Conservation (phyloP, 2,113 vertebrate species). For the Plotosus lineatus region DNA sequence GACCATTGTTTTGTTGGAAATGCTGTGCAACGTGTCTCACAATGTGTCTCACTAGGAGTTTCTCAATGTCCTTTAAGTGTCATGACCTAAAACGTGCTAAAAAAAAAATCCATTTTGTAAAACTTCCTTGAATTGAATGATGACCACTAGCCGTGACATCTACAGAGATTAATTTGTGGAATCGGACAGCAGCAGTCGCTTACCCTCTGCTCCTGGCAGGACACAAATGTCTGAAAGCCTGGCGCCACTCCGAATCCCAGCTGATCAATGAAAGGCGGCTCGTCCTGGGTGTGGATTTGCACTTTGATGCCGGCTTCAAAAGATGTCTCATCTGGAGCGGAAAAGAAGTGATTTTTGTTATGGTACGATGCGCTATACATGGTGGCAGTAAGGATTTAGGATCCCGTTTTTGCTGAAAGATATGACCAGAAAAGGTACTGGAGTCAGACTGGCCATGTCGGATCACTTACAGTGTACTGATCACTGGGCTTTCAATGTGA, state of each 20-base stretch:
- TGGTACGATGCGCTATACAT: background rate
- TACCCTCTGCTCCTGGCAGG: slow-evolving; percentile 98
- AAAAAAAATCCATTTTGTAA: background rate
- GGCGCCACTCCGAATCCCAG: slow-evolving; percentile 96
- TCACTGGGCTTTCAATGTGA: background rate
- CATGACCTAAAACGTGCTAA: background rate
- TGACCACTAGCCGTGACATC: background rate
- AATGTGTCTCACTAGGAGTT: background rate
- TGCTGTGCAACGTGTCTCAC: too few species aligned
- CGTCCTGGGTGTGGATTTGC: slow-evolving; percentile 97
- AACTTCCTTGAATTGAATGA: background rate
- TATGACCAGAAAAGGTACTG: background rate
- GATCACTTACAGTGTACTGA: slow-evolving; percentile 6
- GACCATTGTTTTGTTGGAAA: too few species aligned
- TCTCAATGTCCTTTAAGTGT: background rate
- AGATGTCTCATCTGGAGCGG: slow-evolving; percentile 87
- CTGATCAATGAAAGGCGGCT: slow-evolving; percentile 97
- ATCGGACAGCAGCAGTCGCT: slow-evolving; percentile 44
- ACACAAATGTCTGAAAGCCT: slow-evolving; percentile 97
- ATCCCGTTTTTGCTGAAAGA: slow-evolving; percentile 8
- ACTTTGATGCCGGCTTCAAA: slow-evolving; percentile 99
- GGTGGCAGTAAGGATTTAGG: background rate
- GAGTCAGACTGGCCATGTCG: background rate
- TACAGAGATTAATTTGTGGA: background rate
- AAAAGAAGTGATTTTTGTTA: background rate